Conservation (phyloP, 1,140 invertebrate genomes). For the Radopholus similis region DNA sequence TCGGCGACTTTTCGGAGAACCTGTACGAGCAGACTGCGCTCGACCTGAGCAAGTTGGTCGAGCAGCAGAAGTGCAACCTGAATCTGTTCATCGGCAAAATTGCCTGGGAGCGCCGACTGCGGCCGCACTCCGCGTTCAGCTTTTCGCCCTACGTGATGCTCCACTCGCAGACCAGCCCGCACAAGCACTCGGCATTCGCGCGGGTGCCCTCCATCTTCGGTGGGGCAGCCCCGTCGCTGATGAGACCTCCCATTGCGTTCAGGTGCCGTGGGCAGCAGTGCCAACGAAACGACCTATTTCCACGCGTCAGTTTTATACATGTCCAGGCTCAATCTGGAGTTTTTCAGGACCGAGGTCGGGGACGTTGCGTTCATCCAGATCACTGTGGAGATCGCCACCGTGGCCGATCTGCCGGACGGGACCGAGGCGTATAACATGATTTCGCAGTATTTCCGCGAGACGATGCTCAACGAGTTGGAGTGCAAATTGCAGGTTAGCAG, state of each 20-base stretch:
- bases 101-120: constrained; percentile 16
- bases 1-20: constrained; percentile 15
- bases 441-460: constrained; percentile 22
- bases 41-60: constrained; percentile 16
- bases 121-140: background rate
- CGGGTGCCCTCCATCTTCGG: constrained; percentile 23
- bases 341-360: constrained; percentile 10
- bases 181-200: constrained; percentile 5
- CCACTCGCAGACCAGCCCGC: background rate
- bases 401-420: constrained; percentile 17
- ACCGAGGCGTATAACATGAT: constrained; percentile 14
- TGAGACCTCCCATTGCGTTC: too few relatives aligned
- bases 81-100: constrained; percentile 26
- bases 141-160: constrained; percentile 23
- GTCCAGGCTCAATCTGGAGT: background rate
- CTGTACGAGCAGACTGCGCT: constrained; percentile 4
- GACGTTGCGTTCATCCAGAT: constrained; percentile 20
- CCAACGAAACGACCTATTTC: constrained; percentile 21
- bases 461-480: constrained; percentile 27
- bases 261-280: background rate
- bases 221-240: too few relatives aligned
- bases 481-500: constrained; percentile 15
- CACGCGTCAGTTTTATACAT: background rate
- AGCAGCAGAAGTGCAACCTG: constrained; percentile 13
- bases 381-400: constrained; percentile 14